Base-by-base conservation (phyloP, 2,797 vertebrate genomes). In the Falco novaeseelandiae region DNA sequence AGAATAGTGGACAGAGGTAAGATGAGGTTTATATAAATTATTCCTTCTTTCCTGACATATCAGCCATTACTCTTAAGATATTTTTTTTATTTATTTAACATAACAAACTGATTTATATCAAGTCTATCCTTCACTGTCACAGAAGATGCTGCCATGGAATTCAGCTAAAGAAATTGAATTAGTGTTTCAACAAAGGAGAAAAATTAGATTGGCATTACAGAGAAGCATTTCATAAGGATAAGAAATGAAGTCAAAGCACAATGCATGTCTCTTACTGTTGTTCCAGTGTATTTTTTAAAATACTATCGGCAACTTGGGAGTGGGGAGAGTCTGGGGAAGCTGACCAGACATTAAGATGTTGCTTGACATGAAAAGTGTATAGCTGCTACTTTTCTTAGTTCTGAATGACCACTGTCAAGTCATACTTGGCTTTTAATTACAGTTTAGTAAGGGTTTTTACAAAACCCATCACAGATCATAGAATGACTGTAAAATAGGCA, bases 131-230 rank as follows among this genome's bases (percentile, higher is more conserved):
- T 89, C 77, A 49, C 76, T 96, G 80, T 95, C 87, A 93, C 36
- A 40, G 79, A 80, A n/a, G 76, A 76, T 72, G 32, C n/a, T 90
- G 77, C 88, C n/a, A 12, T 58, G 36, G 70, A 94, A 87, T 93
- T 92, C 59, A 58, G 36, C 58, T 84, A 34, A 84, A 92, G 27
- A 89, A 93, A 96, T 93, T 14, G 38, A 91, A 93, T 44, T 84
- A n/a, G 36, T 90, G 67, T 61, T 95, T 87, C 88, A 90, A 85
- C 83, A 89, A 87, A 86, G 80, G 55, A 95, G 61, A 88, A 93
- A 65, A 95, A 95, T 77, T 79, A 90, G 76, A 69, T 94, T 95
- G 63, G 23, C 73, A 63, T 90, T 89, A 71, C 42, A 71, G 82
- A 62, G 66, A 85, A 96, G 59, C 77, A 86, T 94, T 94, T 84